Evolutionary conservation across 1,140 invertebrate genomes (phyloP), one percentile per base, ranked within the genome.

Genomic region (Drosophila mayri): DNA sequence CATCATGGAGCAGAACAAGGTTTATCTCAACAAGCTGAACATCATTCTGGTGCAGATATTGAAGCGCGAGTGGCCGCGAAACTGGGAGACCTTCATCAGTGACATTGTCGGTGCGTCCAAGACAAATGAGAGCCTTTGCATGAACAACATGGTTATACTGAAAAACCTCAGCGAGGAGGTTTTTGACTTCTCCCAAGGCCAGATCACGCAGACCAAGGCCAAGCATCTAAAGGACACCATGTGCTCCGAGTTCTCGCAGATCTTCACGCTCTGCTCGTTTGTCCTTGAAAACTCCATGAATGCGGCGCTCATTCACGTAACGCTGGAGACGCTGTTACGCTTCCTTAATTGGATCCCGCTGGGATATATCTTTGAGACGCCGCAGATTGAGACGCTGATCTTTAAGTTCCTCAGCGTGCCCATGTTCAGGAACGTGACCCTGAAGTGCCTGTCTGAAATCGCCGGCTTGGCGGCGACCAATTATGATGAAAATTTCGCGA

Each of bases 151-250:
- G 98, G 96, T 96, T 18, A 99, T 99, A 86, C 94, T 99, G 60
- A 99, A 99, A 93, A 94, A 99, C 63, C 94, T 99, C 2, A 99
- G 98, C 93, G 99, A 99, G 93, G 99, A 99, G 94, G 97, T 99
- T 3, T 99, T 99, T 95, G 99, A 99, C 92, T 99, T 99, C 93
- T 99, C 98, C 37, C 96, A 96, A 83, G 99, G 99, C 10, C 98
- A 99, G 93, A 96, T 99, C 93, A 99, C 99, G 32, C 99, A 99
- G 93, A 98, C 98, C 25, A 99, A 99, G 94, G 98, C 99, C 1
- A 99, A 99, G 93, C 98, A 99, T 94, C 94, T 99, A 9, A 99
- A 99, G 93, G 98, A 99, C 93, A 98, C 98, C n/a, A 99, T 99
- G 98, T 99, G 99, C 94, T 97, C 96, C 52, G 98, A 99, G 93